These are phyloP conservation scores for Tragulus kanchil DNA, from an alignment of 2,113 vertebrate species.

Conservation along the genomic window DNA sequence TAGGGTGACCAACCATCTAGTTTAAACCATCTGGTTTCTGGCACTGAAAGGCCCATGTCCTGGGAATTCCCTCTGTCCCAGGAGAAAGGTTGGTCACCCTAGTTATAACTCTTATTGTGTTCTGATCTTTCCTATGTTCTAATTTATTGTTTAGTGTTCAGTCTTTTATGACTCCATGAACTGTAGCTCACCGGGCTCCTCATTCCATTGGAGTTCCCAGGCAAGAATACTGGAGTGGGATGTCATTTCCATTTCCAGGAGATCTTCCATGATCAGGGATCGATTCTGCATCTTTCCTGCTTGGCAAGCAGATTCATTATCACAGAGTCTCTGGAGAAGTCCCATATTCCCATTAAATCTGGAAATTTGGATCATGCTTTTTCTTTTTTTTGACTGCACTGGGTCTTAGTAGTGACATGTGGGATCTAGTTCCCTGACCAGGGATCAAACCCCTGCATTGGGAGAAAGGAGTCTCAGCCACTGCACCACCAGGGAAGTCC, in stretches of 20 bases:
- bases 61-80: neutral
- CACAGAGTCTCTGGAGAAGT: neutral
- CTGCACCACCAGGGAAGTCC: no score
- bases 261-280: neutral
- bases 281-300: neutral
- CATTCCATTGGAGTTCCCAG: neutral
- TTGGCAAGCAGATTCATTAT: neutral
- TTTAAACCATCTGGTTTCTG: neutral
- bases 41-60: neutral
- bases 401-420: no score
- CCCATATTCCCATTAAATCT: neutral
- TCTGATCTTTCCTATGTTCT: neutral
- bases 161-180: neutral
- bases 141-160: neutral
- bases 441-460: no score
- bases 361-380: neutral
- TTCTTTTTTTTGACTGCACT: no score
- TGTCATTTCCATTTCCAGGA: neutral
- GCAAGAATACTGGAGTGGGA: neutral
- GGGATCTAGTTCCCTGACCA: no score
- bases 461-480: no score
- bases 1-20: neutral
- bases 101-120: neutral
- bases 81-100: neutral
- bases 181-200: neutral